A percentile compares a stretch with the other conserved stretches of the same genome.
Conservation (phyloP, 92 coral and sea anemone species). For the Porites rus region DNA sequence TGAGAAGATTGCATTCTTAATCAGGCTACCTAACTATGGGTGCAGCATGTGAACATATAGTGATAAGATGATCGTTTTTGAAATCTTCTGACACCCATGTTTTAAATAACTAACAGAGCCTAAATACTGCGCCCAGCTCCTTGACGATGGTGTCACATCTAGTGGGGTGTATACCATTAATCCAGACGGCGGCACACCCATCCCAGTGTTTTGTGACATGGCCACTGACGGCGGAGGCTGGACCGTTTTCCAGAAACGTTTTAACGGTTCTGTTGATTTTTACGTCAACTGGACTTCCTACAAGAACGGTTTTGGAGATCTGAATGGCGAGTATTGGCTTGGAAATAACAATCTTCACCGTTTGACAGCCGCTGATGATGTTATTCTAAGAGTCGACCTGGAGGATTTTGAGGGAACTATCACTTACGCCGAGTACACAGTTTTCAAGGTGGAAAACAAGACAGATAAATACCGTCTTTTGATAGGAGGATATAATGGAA, state of each 20-base stretch:
- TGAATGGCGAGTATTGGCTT: conserved; percentile 60
- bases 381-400: too few relatives aligned
- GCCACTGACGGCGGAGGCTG: conserved; percentile 64
- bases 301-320: conserved; percentile 61
- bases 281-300: conserved; percentile 43
- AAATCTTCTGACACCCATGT: too few relatives aligned
- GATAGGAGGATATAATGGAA: too few relatives aligned
- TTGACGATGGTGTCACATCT: conserved; percentile 1
- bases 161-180: conserved; percentile 54
- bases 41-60: too few relatives aligned
- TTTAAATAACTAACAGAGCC: not conserved
- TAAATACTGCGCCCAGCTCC: conserved; percentile 14
- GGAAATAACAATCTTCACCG: conserved; percentile 64
- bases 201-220: conserved; percentile 60
- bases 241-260: conserved; percentile 55
- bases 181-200: conserved; percentile 52
- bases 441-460: too few relatives aligned
- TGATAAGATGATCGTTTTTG: too few relatives aligned
- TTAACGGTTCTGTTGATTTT: conserved; percentile 47
- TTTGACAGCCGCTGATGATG: too few relatives aligned
- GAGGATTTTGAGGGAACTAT: too few relatives aligned
- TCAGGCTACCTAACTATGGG: too few relatives aligned
- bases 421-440: too few relatives aligned
- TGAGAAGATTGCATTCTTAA: too few relatives aligned
- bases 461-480: too few relatives aligned